phyloP scores from a whole-genome alignment of 2,113 vertebrate species.

The Grus americana region DNA sequence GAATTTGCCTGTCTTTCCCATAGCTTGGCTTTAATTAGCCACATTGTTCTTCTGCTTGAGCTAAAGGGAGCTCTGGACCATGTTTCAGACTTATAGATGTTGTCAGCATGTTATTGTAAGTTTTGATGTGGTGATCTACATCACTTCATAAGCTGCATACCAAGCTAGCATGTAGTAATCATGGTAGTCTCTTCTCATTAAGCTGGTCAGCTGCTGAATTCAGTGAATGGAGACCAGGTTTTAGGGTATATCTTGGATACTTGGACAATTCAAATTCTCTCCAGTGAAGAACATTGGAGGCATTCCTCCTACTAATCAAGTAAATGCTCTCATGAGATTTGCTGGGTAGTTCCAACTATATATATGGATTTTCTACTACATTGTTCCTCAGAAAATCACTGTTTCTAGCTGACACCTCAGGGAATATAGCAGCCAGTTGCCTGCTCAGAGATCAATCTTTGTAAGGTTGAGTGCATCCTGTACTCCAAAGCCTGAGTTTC shows the following conservation, averaged over 20 bases:
- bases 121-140: not conserved
- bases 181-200: not conserved
- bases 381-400: not conserved
- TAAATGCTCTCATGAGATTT: not conserved
- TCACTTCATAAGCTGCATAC: not conserved
- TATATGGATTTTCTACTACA: not conserved
- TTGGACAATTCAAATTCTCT: not conserved
- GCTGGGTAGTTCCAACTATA: not conserved
- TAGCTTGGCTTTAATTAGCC: not conserved
- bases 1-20: not conserved
- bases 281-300: not conserved
- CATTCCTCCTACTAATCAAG: not conserved
- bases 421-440: not conserved
- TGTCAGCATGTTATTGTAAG: not conserved
- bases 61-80: not conserved
- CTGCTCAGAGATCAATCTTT: not conserved
- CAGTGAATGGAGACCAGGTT: not conserved
- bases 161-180: not conserved
- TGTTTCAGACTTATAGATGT: not conserved
- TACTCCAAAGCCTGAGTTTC: not conserved
- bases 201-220: not conserved
- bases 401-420: not conserved
- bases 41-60: not conserved
- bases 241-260: not conserved
- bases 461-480: not conserved